phyloP scores from a whole-genome alignment of 2,888 invertebrate species.

The Oegoconia quadripuncta region DNA sequence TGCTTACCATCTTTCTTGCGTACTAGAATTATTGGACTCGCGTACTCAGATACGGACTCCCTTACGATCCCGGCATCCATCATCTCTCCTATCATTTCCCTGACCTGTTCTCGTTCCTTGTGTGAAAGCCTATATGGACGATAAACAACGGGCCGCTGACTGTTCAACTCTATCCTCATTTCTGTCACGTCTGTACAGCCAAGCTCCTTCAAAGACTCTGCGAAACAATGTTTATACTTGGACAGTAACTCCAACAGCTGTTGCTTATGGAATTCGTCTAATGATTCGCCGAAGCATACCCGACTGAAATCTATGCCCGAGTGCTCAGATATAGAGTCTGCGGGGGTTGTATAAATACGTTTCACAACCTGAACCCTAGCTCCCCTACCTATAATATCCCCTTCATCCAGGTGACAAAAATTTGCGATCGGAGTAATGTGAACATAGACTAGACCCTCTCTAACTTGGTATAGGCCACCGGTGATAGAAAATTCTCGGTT shows the following conservation, averaged over 20 bases:
- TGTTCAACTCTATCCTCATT: constrained; percentile 18
- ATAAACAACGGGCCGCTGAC: constrained; percentile 15
- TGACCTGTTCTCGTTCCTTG: constrained; percentile 15
- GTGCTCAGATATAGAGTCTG: constrained; percentile 2
- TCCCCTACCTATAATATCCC: too few species aligned
- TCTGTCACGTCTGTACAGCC: constrained; percentile 15
- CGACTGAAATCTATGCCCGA: constrained; percentile 3
- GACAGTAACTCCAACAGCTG: constrained; percentile 3
- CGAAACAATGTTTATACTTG: constrained; percentile 18
- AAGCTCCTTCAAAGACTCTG: constrained; percentile 7
- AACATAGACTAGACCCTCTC: constrained; percentile 8
- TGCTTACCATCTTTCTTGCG: constrained; percentile 6
- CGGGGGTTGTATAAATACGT: too few species aligned
- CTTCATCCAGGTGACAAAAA: constrained; percentile 3
- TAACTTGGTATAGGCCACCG: constrained; percentile 15
- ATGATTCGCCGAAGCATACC: too few species aligned
- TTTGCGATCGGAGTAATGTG: constrained; percentile 10
- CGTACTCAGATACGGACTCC: too few species aligned
- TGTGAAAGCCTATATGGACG: constrained; percentile 19
- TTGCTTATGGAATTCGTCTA: background rate
- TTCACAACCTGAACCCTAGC: too few species aligned
- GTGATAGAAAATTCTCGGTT: constrained; percentile 11
- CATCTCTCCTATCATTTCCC: constrained; percentile 18
- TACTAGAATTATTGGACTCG: constrained; percentile 19
- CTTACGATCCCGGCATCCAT: constrained; percentile 17